These are phyloP conservation scores for Hyposoter dolosus DNA, from an alignment of 2,888 invertebrate genomes.

Conservation along the genomic window DNA sequence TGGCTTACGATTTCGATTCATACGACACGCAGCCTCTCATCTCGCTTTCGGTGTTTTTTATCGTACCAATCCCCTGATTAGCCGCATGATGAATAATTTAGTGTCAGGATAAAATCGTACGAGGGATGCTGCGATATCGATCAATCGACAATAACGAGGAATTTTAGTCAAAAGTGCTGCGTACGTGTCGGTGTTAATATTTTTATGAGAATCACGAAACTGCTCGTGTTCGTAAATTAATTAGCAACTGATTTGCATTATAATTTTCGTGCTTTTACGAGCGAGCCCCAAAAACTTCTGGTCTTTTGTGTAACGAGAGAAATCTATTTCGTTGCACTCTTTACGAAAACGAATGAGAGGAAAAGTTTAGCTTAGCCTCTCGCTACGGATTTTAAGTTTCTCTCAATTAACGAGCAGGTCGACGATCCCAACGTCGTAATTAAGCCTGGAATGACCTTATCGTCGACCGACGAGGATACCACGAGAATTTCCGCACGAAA, in stretches of 20 bases:
- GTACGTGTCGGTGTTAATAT: constrained; percentile 2
- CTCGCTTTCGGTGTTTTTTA: background rate
- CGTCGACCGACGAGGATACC: background rate
- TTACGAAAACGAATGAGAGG: background rate
- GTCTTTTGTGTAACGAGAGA: background rate
- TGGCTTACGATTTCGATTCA: constrained; percentile 30
- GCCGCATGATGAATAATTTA: background rate
- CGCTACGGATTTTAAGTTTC: background rate
- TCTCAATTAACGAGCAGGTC: background rate
- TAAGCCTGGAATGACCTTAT: background rate
- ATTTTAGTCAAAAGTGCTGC: background rate
- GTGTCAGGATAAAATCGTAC: background rate
- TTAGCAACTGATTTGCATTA: background rate
- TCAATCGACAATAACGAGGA: background rate
- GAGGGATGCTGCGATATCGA: background rate
- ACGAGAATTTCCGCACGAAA: background rate
- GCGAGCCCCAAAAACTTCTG: background rate
- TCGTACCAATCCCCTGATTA: background rate
- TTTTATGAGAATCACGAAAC: constrained; percentile 30
- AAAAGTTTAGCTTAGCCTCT: background rate
- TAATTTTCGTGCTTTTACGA: background rate
- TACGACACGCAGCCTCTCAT: constrained; percentile 9
- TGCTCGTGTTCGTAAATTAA: background rate
- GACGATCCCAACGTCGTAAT: background rate
- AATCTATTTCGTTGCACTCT: background rate